Base-by-base conservation (phyloP, 2,888 invertebrate species). In the Melinaea marsaeus region DNA sequence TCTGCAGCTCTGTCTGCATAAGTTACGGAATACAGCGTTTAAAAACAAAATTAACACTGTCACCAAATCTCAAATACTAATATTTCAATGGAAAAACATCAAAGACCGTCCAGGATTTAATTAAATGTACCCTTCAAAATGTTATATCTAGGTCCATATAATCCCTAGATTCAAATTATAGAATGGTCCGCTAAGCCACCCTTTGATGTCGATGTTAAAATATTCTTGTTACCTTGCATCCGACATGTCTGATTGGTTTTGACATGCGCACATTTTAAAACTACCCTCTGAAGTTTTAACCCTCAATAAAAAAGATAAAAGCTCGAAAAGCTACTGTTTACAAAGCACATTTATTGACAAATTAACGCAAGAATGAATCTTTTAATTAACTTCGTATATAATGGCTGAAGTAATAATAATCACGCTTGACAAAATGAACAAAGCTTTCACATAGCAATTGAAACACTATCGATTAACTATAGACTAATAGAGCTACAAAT, bases 161-260 rank as follows among this genome's bases (percentile, higher is more conserved):
- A 51, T 32, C 32, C 51, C 32, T 32, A 32, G 51, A 51, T 51
- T 51, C 4, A 11, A 51, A 32, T 22, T 32, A 32, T 51, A 32
- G 51, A 11, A 51, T 32, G 22, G 22, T 9, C 32, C 32, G 51
- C 11, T 51, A 7, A 13, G 46, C 46, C 4, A n/a, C 51, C 51
- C 32, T 51, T 51, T 51, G 51, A 51, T 32, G 51, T 51, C 32
- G 22, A 51, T 51, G 32, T 51, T 51, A 51, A 6, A 32, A 51
- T 32, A 32, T 51, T 51, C 51, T 3, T n/a, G 51, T 9, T 32
- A 51, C 51, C 51, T 51, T 51, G 51, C 22, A 32, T 51, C 32
- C 32, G 9, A 51, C 51, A 32, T 51, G 51, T 32, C 1, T 22
- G 51, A 51, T 32, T 9, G 22, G 51, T 32, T 42, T 51, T 51